phyloP scores from a whole-genome alignment of 2,888 invertebrate genomes.

The Sinotaia quadrata region DNA sequence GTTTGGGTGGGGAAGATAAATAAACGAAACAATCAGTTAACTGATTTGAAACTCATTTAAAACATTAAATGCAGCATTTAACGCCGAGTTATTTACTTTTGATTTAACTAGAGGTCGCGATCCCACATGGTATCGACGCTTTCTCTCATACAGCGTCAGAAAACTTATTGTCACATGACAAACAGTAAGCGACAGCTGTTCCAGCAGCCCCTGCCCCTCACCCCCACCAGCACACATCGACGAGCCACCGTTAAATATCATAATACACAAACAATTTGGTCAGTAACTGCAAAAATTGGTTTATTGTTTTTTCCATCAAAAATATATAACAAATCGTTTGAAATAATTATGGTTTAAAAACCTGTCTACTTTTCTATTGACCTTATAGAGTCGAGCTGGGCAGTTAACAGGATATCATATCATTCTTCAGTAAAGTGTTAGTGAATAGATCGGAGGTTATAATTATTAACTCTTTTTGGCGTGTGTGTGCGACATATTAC shows the following conservation, averaged over 20 bases:
- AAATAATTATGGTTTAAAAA: background rate
- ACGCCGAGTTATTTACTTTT: conserved; percentile 22
- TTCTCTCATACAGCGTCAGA: conserved; percentile 59
- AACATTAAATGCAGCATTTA: too few relatives aligned
- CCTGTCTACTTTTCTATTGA: background rate
- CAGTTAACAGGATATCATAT: background rate
- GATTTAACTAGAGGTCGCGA: conserved; percentile 42
- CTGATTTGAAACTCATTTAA: too few relatives aligned
- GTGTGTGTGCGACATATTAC: conserved; percentile 4
- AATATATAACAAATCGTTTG: background rate
- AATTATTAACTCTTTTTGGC: background rate
- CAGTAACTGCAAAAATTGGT: too few relatives aligned
- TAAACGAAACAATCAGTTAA: too few relatives aligned
- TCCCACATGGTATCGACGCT: conserved; percentile 50
- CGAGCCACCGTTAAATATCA: too few relatives aligned
- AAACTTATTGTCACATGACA: conserved; percentile 54
- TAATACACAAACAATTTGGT: too few relatives aligned
- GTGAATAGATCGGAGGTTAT: background rate
- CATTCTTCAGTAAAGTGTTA: background rate
- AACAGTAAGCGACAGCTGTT: conserved; percentile 54
- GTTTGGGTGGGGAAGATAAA: too few relatives aligned
- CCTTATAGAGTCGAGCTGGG: background rate
- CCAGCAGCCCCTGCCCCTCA: conserved; percentile 54
- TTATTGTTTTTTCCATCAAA: too few relatives aligned
- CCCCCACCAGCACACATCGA: conserved; percentile 39